Percentiles rank a stretch among this genome's conserved stretches.
Evolutionary conservation across 1,140 invertebrate genomes (phyloP).

Genomic region (Megalonaias nervosa): DNA sequence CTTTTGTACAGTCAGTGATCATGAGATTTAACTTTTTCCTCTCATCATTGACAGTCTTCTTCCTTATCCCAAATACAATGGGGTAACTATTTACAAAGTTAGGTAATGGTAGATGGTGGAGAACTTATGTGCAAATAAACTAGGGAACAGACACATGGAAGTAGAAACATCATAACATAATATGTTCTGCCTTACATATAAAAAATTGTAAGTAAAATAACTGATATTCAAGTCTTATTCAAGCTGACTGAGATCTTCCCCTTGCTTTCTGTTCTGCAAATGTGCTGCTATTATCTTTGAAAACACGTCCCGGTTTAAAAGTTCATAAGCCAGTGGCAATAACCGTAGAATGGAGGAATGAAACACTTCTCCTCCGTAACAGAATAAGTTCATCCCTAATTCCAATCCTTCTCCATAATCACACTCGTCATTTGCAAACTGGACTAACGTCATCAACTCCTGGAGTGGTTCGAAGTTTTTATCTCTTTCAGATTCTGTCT

Average conservation of each 20-base stretch:
- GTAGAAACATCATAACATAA: no score
- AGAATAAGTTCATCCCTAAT: slow-evolving; percentile 88
- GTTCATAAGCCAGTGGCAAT: slow-evolving; percentile 83
- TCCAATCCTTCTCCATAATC: slow-evolving; percentile 95
- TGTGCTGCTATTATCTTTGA: slow-evolving; percentile 82
- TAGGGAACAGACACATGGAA: no score
- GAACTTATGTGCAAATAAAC: no score
- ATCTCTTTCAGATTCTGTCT: slow-evolving; percentile 76
- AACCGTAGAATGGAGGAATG: slow-evolving; percentile 79
- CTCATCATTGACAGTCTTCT: no score
- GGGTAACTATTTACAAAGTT: no score
- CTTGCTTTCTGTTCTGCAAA: slow-evolving; percentile 75
- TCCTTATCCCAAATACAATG: no score
- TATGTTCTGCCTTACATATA: neutral
- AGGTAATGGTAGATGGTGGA: no score
- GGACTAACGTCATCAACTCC: slow-evolving; percentile 74
- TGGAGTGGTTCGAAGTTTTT: slow-evolving; percentile 79
- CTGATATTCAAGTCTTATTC: slow-evolving; percentile 11
- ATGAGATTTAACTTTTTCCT: no score
- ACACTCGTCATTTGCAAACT: slow-evolving; percentile 93
- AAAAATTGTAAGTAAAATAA: neutral
- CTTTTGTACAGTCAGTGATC: no score
- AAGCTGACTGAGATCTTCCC: slow-evolving; percentile 51
- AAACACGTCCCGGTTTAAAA: slow-evolving; percentile 83
- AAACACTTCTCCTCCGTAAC: slow-evolving; percentile 74